Evolutionary conservation across 1,140 invertebrate species (phyloP).

Genomic region (Homalodisca vitripennis): DNA sequence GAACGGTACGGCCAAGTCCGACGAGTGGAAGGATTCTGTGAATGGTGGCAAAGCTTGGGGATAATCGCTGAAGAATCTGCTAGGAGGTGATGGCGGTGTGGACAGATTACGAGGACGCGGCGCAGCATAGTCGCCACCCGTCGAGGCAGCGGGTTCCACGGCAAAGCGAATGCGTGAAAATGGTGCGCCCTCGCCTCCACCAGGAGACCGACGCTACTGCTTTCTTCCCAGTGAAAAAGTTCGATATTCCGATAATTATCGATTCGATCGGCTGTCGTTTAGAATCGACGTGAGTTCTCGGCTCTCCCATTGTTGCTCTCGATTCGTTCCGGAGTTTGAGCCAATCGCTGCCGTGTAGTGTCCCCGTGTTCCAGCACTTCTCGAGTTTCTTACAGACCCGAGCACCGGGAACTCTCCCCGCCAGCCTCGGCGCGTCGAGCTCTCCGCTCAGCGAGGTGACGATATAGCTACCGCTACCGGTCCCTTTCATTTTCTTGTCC

Average conservation of each 20-base stretch:
- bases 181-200: constrained; percentile 1
- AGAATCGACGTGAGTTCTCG: constrained; percentile 28
- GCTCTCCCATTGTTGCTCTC: constrained; percentile 25
- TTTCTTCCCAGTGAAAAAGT: constrained; percentile 31
- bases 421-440: neutral
- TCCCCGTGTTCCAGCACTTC: constrained; percentile 2
- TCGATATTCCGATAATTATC: constrained; percentile 29
- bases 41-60: neutral
- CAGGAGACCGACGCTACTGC: constrained; percentile 19
- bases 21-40: neutral
- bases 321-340: constrained; percentile 27
- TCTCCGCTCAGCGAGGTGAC: neutral
- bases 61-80: too few species aligned
- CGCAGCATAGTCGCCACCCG: neutral
- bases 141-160: neutral
- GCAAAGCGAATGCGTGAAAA: constrained; percentile 21
- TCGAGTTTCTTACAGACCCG: neutral
- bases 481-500: too few species aligned
- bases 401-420: neutral
- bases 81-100: too few species aligned
- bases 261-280: constrained; percentile 30
- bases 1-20: too few species aligned
- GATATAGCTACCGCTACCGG: neutral
- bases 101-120: neutral
- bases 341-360: constrained; percentile 24